Percentiles rank a stretch among this genome's conserved stretches.
These are phyloP conservation scores for Theodoxus fluviatilis DNA, from an alignment of 2,888 invertebrate genomes.

Conservation along the genomic window DNA sequence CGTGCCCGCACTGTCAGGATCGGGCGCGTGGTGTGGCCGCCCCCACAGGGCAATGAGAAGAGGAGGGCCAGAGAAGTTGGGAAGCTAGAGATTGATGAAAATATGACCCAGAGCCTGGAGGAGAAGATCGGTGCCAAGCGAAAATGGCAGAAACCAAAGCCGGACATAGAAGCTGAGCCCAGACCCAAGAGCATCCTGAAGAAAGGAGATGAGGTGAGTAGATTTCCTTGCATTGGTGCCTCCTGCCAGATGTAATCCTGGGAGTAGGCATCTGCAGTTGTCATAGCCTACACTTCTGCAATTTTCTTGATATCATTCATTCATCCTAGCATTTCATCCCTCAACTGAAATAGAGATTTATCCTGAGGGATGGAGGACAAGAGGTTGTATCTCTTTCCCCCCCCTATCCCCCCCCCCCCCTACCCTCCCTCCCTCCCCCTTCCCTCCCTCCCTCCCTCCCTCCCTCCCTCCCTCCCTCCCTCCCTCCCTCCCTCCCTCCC, in stretches of 20 bases:
- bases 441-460: too few relatives aligned
- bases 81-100: slow-evolving; percentile 58
- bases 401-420: too few relatives aligned
- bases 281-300: not conserved
- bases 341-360: not conserved
- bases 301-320: not conserved
- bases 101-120: slow-evolving; percentile 47
- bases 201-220: slow-evolving; percentile 27
- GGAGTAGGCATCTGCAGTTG: not conserved
- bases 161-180: slow-evolving; percentile 27
- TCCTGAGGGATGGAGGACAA: not conserved
- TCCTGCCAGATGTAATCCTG: too few relatives aligned
- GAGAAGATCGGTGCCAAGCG: slow-evolving; percentile 40
- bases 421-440: too few relatives aligned
- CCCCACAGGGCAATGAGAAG: slow-evolving; percentile 76
- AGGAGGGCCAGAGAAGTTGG: slow-evolving; percentile 64
- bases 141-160: slow-evolving; percentile 40
- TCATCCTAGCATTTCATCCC: not conserved
- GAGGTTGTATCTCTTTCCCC: too few relatives aligned
- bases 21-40: slow-evolving; percentile 80
- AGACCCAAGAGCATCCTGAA: slow-evolving; percentile 39
- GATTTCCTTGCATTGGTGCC: not conserved
- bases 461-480: too few relatives aligned
- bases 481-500: too few relatives aligned
- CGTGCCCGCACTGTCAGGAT: slow-evolving; percentile 93